Evolutionary conservation across 2,797 vertebrate species (phyloP).

Genomic region (Florisuga fusca): DNA sequence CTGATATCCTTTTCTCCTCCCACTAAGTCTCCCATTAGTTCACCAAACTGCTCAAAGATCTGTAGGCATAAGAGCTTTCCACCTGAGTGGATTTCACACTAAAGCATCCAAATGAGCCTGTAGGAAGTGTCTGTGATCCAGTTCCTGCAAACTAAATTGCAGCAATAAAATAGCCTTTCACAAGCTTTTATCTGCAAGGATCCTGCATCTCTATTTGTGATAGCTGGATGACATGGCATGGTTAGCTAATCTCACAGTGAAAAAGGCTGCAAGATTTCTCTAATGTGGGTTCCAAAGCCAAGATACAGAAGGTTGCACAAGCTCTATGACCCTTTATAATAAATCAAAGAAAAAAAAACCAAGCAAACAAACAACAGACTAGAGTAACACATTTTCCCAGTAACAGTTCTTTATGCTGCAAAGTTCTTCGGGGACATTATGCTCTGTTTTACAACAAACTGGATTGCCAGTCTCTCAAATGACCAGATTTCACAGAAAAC

Average conservation of each 20-base stretch:
- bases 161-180: slow-evolving; percentile 24
- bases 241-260: not conserved
- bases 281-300: not conserved
- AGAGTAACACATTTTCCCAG: not conserved
- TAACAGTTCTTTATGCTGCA: not conserved
- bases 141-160: not conserved
- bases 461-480: not conserved
- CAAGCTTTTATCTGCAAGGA: not conserved
- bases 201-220: not conserved
- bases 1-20: not conserved
- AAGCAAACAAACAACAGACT: fast-evolving
- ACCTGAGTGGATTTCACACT: not conserved
- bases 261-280: not conserved
- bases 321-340: not conserved
- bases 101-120: not conserved
- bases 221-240: not conserved
- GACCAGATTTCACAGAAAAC: not conserved
- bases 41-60: not conserved
- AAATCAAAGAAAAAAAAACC: not conserved
- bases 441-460: not conserved
- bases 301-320: not conserved
- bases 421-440: not conserved
- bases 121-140: slow-evolving; percentile 19
- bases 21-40: not conserved
- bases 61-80: not conserved